These are phyloP conservation scores for Villa cingulata DNA, from an alignment of 2,888 invertebrate genomes.

Conservation along the genomic window DNA sequence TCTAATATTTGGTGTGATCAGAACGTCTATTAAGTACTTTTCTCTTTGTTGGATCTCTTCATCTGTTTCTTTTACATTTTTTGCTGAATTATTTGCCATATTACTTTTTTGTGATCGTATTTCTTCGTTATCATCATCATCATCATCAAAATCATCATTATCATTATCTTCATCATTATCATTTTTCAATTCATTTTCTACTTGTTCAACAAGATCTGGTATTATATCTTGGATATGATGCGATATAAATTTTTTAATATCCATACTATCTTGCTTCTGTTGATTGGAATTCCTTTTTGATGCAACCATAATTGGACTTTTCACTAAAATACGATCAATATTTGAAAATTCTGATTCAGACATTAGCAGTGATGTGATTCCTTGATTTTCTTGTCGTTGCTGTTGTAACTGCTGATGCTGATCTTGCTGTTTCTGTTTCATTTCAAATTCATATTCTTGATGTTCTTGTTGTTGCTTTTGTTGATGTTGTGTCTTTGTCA, in stretches of 20 bases:
- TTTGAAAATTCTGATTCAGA: slow-evolving; percentile 17
- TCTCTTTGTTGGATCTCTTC: slow-evolving; percentile 16
- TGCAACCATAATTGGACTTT: slow-evolving; percentile 28
- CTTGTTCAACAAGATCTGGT: slow-evolving; percentile 34
- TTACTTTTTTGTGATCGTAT: too few relatives aligned
- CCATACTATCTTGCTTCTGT: slow-evolving; percentile 17
- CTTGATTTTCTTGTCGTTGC: background rate
- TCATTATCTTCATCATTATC: slow-evolving; percentile 7
- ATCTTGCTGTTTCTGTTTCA: too few relatives aligned
- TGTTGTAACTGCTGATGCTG: too few relatives aligned
- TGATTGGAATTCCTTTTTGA: slow-evolving; percentile 11
- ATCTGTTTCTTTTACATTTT: too few relatives aligned
- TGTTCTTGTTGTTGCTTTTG: slow-evolving; percentile 3
- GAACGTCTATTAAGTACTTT: slow-evolving; percentile 27
- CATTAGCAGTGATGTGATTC: slow-evolving; percentile 8
- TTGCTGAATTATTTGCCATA: background rate
- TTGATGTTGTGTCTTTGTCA: slow-evolving; percentile 11
- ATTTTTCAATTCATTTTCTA: slow-evolving; percentile 29
- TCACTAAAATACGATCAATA: slow-evolving; percentile 27
- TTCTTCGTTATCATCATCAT: too few relatives aligned
- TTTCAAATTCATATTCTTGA: too few relatives aligned
- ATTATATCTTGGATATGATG: slow-evolving; percentile 36
- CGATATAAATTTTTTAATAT: slow-evolving; percentile 34
- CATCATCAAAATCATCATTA: background rate
- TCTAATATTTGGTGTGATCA: slow-evolving; percentile 28